phyloP scores from a whole-genome alignment of 2,797 vertebrate genomes.

The Oreochromis mossambicus region DNA sequence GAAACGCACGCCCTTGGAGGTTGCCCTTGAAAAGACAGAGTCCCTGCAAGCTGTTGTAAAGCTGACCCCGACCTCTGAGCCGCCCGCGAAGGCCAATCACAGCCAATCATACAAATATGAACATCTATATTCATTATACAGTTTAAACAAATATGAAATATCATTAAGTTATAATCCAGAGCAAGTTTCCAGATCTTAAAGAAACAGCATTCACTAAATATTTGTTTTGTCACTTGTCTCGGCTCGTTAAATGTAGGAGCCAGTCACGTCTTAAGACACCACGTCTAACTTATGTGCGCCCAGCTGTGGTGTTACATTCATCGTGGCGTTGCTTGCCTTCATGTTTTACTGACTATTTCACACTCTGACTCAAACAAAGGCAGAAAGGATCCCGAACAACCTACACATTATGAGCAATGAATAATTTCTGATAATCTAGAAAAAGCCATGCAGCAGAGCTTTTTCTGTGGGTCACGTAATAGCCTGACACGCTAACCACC shows the following conservation, averaged over 20 bases:
- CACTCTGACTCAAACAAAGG: slow-evolving; percentile 61
- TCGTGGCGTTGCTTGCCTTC: slow-evolving; percentile 27
- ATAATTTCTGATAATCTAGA: slow-evolving; percentile 34
- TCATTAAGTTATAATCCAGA: neutral
- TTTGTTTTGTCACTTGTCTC: neutral
- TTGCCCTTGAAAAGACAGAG: neutral
- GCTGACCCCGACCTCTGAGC: neutral
- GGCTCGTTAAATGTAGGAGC: neutral
- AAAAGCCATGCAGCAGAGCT: slow-evolving; percentile 29
- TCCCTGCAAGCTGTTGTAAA: neutral
- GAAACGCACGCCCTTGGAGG: neutral
- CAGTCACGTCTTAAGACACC: neutral
- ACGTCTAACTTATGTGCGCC: slow-evolving; percentile 2
- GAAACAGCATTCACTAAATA: neutral
- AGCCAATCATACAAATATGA: neutral
- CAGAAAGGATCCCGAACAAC: slow-evolving; percentile 51
- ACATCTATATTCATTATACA: neutral
- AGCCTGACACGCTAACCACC: slow-evolving; percentile 33
- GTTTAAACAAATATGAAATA: neutral
- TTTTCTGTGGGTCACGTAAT: slow-evolving; percentile 43
- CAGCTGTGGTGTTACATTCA: slow-evolving; percentile 20
- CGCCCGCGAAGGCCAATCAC: neutral
- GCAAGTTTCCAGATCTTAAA: neutral
- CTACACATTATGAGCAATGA: slow-evolving; percentile 58
- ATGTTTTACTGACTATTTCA: slow-evolving; percentile 50